phyloP scores from a whole-genome alignment of 2,888 invertebrate genomes.

The Halictus quadricinctus region DNA sequence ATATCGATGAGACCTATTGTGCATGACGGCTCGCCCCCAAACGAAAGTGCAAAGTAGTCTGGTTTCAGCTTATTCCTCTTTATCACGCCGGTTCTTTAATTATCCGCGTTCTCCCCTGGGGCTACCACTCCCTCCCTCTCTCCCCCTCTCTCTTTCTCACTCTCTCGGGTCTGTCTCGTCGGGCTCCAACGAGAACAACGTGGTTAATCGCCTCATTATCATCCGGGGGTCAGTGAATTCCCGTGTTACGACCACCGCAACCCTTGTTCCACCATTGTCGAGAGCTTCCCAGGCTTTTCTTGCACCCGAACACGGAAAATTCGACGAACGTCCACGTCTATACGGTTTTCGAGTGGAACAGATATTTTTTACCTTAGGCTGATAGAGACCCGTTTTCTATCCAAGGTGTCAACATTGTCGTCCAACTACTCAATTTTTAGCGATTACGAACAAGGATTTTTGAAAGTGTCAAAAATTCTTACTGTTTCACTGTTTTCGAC shows the following conservation, averaged over 20 bases:
- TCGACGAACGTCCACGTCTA: background rate
- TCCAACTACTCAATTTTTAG: no score
- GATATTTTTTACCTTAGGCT: background rate
- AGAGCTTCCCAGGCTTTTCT: background rate
- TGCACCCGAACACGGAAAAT: background rate
- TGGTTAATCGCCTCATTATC: slow-evolving; percentile 43
- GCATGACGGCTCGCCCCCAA: slow-evolving; percentile 31
- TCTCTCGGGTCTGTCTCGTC: background rate
- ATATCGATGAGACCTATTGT: slow-evolving; percentile 59
- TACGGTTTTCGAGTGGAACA: background rate
- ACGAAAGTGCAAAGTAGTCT: slow-evolving; percentile 54
- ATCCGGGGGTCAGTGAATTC: slow-evolving; percentile 27
- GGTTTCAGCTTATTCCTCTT: slow-evolving; percentile 55
- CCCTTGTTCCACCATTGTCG: slow-evolving; percentile 1
- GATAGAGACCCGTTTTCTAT: no score
- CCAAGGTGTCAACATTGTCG: no score
- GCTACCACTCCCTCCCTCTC: background rate
- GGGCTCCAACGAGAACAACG: slow-evolving; percentile 28
- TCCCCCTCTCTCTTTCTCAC: background rate
- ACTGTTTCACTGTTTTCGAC: no score
- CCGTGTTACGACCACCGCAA: background rate
- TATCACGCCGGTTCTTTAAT: slow-evolving; percentile 37
- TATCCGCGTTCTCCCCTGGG: slow-evolving; percentile 23
- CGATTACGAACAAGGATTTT: no score
- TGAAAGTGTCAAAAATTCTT: no score